A percentile compares a stretch with the other conserved stretches of the same genome.
phyloP scores from a whole-genome alignment of 1,140 invertebrate genomes.

The Drosophila takahashii region DNA sequence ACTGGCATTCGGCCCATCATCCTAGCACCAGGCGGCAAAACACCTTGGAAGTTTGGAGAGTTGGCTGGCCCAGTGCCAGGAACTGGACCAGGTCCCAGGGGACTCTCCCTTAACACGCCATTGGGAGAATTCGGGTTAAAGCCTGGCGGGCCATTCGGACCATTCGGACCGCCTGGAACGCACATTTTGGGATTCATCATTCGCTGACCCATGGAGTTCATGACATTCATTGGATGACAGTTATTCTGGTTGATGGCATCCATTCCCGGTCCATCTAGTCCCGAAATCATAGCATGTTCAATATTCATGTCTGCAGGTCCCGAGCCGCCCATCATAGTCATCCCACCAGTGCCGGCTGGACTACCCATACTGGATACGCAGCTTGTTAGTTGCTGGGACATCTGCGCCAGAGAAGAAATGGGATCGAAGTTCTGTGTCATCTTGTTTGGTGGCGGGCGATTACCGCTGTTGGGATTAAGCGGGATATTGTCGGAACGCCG shows the following conservation, averaged over 20 bases:
- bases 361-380: conserved; percentile 86
- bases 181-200: conserved; percentile 84
- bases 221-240: conserved; percentile 64
- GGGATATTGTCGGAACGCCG: conserved; percentile 91
- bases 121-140: conserved; percentile 48
- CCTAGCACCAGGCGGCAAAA: conserved; percentile 74
- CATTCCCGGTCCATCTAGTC: conserved; percentile 67
- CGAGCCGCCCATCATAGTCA: conserved; percentile 51
- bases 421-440: conserved; percentile 92
- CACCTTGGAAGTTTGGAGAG: conserved; percentile 84
- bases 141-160: conserved; percentile 16
- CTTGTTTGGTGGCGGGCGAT: conserved; percentile 86
- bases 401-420: conserved; percentile 96
- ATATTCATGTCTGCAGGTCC: conserved; percentile 77
- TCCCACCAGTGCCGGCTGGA: conserved; percentile 85
- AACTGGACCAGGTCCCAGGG: conserved; percentile 40
- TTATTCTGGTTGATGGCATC: conserved; percentile 63
- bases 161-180: conserved; percentile 83
- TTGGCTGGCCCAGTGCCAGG: conserved; percentile 25
- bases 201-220: conserved; percentile 72
- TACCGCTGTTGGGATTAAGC: conserved; percentile 90
- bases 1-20: conserved; percentile 85
- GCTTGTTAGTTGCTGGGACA: conserved; percentile 96
- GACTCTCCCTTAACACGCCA: conserved; percentile 82
- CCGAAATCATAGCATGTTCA: conserved; percentile 78